phyloP scores from a whole-genome alignment of 2,113 vertebrate species.

The Taurulus bubalis region DNA sequence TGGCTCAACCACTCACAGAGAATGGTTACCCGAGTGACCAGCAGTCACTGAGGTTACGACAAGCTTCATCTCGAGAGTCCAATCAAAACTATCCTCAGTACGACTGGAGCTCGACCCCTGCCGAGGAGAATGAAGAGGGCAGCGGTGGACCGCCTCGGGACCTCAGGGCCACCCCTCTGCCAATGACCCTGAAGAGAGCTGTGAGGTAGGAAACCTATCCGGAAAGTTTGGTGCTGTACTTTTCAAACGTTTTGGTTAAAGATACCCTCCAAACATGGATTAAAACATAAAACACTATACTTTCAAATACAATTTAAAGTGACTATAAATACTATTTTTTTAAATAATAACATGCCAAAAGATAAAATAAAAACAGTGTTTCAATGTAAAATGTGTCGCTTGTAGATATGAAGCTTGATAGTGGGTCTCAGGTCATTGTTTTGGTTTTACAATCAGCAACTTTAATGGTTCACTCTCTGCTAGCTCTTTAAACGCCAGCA shows the following conservation, averaged over 20 bases:
- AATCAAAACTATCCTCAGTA: conserved; percentile 60
- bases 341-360: neutral
- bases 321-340: neutral
- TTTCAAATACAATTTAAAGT: neutral
- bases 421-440: too few species aligned
- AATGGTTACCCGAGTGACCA: conserved; percentile 34
- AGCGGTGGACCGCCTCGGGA: conserved; percentile 31
- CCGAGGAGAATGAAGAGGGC: conserved; percentile 34
- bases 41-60: conserved; percentile 60
- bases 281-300: neutral
- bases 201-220: conserved; percentile 68
- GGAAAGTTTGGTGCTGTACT: neutral
- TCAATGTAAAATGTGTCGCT: neutral
- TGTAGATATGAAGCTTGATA: too few species aligned
- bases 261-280: neutral
- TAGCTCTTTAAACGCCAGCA: neutral
- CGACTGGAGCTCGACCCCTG: conserved; percentile 43
- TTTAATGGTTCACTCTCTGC: neutral
- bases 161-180: conserved; percentile 61
- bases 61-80: conserved; percentile 34
- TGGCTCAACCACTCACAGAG: conserved; percentile 26
- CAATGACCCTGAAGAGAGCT: conserved; percentile 78
- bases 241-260: neutral
- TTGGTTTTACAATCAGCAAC: neutral
- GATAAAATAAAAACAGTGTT: neutral